phyloP scores from a whole-genome alignment of 1,140 invertebrate species.

The Drosophila littoralis region DNA sequence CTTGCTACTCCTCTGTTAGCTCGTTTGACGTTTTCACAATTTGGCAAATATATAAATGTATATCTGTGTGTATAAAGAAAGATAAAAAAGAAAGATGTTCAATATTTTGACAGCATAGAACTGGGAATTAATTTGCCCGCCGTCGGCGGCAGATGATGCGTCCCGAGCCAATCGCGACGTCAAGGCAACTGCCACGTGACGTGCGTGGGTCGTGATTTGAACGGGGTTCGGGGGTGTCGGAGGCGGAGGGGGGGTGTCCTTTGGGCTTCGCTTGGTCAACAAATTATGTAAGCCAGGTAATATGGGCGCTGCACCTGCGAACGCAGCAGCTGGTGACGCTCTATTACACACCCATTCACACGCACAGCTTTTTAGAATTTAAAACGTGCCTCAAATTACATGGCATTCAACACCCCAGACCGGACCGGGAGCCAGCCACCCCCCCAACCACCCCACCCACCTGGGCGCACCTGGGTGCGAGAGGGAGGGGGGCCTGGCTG shows the following conservation, averaged over 20 bases:
- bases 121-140: conserved; percentile 66
- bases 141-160: conserved; percentile 32
- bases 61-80: background rate
- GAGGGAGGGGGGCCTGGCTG: conserved; percentile 17
- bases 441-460: conserved; percentile 2
- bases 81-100: conserved; percentile 42
- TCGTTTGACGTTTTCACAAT: conserved; percentile 61
- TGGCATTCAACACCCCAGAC: conserved; percentile 49
- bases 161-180: conserved; percentile 32
- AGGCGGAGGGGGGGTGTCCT: background rate
- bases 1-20: conserved; percentile 9
- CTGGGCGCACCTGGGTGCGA: conserved; percentile 21
- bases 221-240: conserved; percentile 1
- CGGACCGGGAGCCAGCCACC: too few relatives aligned
- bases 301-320: conserved; percentile 50
- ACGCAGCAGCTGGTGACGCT: conserved; percentile 59
- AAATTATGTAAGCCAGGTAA: conserved; percentile 60
- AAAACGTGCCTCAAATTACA: conserved; percentile 75
- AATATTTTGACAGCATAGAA: conserved; percentile 84
- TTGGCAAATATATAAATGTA: conserved; percentile 56
- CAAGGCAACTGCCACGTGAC: conserved; percentile 47
- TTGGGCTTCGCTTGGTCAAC: conserved; percentile 34
- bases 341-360: conserved; percentile 80
- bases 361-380: conserved; percentile 72
- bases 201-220: conserved; percentile 44